Conservation (phyloP, 2,888 invertebrate species). For the Drosophila anceps region DNA sequence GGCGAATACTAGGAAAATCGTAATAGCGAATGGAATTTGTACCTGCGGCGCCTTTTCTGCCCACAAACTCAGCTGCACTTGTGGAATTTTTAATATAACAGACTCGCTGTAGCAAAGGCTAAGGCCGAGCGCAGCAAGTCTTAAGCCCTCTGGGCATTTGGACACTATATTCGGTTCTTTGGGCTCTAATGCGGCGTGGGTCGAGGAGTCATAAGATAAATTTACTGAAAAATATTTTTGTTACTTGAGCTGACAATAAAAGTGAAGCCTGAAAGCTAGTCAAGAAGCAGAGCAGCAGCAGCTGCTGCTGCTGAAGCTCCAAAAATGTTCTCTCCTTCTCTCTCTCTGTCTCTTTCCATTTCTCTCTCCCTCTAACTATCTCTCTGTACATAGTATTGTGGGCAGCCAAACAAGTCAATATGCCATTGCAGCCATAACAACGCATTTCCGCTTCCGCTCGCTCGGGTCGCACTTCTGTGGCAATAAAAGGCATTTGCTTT, state of each 20-base stretch:
- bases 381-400: constrained; percentile 1
- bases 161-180: constrained; percentile 10
- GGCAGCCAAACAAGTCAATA: constrained; percentile 39
- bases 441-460: constrained; percentile 52
- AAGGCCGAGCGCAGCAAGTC: background rate
- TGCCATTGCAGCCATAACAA: constrained; percentile 47
- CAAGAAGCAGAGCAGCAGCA: constrained; percentile 15
- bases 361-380: no score
- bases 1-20: background rate
- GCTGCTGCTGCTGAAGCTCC: constrained; percentile 1
- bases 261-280: constrained; percentile 4
- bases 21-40: constrained; percentile 17
- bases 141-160: background rate
- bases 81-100: constrained; percentile 47
- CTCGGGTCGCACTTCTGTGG: constrained; percentile 26
- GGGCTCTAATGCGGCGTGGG: constrained; percentile 11
- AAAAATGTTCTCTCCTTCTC: background rate
- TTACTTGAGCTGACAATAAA: constrained; percentile 47
- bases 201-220: constrained; percentile 42
- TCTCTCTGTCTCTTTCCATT: background rate
- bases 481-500: constrained; percentile 44
- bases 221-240: constrained; percentile 54
- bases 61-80: constrained; percentile 17
- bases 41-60: background rate
- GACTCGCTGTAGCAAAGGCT: constrained; percentile 6